Base-by-base conservation (phyloP, 2,888 invertebrate genomes). In the Epiperipatus broadwayi region DNA sequence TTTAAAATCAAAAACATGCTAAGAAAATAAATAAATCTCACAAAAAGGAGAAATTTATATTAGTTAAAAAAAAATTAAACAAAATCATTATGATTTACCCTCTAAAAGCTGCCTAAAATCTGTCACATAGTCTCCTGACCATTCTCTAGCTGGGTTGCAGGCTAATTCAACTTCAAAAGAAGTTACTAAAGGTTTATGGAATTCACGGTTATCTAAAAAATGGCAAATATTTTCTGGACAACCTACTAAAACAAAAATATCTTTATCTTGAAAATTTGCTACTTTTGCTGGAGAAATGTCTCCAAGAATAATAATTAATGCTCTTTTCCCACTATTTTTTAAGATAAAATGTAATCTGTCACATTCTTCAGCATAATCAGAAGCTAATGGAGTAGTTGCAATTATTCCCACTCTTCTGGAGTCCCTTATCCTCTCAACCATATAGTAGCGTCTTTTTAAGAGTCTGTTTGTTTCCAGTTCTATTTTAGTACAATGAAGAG, bases 201-300 rank as follows among this genome's bases (percentile, higher is more conserved):
- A 89, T 39, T 91, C 85, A 49, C 75, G 70, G 35, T 73, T 75
- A 53, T 78, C 77, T 53, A 76, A 74, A 28, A 87, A 66, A 45
- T 67, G 48, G 14, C 79, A 75, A n/a, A n/a, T n/a, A 53, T 80
- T 87, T 60, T 89, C 83, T 2, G 87, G 75, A 55, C 95, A 97
- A 0, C 87, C 76, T 37, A 97, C 72, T 51, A 84, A 68, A 1
- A 91, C 80, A 61, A 83, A 97, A 30, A 80, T 71, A 53, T 95
- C 91, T 45, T 95, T 76, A 72, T 84, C 83, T 39, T 78, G 73
- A 58, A 93, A 89, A 62, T 97, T 97, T 0, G 89, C 87, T 43
- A 97, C 63, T 59, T 97, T 97, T 0, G 84, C 77, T 8, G 81
- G 78, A 64, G 85, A 93, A 3, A 89, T 78, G 57, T 89, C 87